These are phyloP conservation scores for Pyrgus malvae DNA, from an alignment of 2,888 invertebrate species.

Conservation along the genomic window DNA sequence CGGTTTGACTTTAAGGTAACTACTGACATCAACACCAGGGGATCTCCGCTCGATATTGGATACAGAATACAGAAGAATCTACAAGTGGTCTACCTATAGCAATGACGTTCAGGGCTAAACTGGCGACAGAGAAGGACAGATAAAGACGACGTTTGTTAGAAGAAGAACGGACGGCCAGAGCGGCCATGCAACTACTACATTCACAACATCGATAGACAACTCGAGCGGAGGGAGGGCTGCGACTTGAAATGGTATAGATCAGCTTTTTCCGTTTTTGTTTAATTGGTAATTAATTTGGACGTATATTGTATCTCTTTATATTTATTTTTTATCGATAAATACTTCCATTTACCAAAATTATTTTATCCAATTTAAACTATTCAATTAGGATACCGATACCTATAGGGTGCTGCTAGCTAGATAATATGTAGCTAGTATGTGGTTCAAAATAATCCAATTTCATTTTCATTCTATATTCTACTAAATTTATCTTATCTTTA, in stretches of 20 bases:
- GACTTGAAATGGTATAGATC: slow-evolving; percentile 75
- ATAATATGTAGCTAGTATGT: too few species aligned
- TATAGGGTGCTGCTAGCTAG: too few species aligned
- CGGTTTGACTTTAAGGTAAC: slow-evolving; percentile 63
- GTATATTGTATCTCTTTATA: background rate
- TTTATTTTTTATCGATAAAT: too few species aligned
- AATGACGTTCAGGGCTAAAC: slow-evolving; percentile 62
- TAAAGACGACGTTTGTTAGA: slow-evolving; percentile 67
- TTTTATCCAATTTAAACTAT: too few species aligned
- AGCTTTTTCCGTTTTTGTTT: slow-evolving; percentile 23
- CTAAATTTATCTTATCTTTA: too few species aligned
- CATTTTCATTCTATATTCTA: too few species aligned
- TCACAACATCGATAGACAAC: slow-evolving; percentile 76
- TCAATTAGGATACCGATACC: too few species aligned
- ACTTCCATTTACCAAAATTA: too few species aligned
- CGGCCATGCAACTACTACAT: slow-evolving; percentile 79
- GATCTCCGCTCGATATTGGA: slow-evolving; percentile 71
- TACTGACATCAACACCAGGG: slow-evolving; percentile 72
- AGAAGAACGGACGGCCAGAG: slow-evolving; percentile 68
- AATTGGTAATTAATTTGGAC: slow-evolving; percentile 1
- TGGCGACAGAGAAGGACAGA: slow-evolving; percentile 73
- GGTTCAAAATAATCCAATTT: too few species aligned
- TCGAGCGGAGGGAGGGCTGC: slow-evolving; percentile 73
- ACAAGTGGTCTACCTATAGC: slow-evolving; percentile 77
- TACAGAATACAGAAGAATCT: slow-evolving; percentile 74